Evolutionary conservation across 2,797 vertebrate species (phyloP).

Genomic region (Tolypeutes matacus): DNA sequence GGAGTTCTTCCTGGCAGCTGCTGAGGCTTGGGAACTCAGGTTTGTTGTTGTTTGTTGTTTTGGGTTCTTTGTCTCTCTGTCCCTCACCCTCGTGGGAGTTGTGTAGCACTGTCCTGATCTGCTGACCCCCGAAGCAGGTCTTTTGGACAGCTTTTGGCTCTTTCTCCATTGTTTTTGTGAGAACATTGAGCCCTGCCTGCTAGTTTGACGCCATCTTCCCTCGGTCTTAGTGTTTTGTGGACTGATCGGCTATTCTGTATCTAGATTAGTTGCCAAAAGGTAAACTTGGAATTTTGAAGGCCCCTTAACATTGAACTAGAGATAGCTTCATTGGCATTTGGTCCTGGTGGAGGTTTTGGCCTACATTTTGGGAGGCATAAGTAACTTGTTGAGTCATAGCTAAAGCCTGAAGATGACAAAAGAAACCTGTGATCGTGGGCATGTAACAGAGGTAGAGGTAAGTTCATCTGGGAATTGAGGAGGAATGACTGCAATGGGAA

Average conservation of each 20-base stretch:
- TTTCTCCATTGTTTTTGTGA: too few relatives aligned
- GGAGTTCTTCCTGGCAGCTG: too few relatives aligned
- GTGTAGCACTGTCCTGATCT: too few relatives aligned
- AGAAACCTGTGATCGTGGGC: not conserved
- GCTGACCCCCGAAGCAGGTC: too few relatives aligned
- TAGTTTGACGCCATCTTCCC: too few relatives aligned
- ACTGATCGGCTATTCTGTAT: not conserved
- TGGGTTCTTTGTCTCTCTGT: too few relatives aligned
- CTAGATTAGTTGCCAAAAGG: not conserved
- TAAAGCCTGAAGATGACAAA: not conserved
- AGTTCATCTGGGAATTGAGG: conserved; percentile 15
- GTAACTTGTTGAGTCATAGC: not conserved
- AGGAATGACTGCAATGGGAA: conserved; percentile 44
- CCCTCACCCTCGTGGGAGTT: too few relatives aligned
- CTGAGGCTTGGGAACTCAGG: too few relatives aligned
- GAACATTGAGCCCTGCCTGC: too few relatives aligned
- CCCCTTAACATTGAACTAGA: conserved; percentile 4
- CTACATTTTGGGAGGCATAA: not conserved
- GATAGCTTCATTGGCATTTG: not conserved
- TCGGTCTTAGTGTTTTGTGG: conserved; percentile 33
- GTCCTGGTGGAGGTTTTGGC: conserved; percentile 1
- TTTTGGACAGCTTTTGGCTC: too few relatives aligned
- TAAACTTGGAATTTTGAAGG: conserved; percentile 54
- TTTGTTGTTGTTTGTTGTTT: too few relatives aligned
- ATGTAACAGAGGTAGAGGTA: not conserved